A percentile compares a stretch with the other conserved stretches of the same genome.
phyloP scores from a whole-genome alignment of 2,797 vertebrate species.

The Bufotes viridis region DNA sequence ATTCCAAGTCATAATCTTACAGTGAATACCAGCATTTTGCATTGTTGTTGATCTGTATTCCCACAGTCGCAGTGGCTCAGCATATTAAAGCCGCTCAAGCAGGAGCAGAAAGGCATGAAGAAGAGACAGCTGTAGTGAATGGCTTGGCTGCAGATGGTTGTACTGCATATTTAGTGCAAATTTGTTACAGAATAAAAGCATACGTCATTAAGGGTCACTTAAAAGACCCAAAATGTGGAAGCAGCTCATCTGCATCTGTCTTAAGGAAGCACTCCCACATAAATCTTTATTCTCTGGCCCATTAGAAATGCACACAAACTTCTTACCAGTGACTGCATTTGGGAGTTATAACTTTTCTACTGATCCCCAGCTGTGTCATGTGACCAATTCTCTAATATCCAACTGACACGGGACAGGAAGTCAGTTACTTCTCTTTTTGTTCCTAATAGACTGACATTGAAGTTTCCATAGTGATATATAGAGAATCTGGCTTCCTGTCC shows the following conservation, averaged over 20 bases:
- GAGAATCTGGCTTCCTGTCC: too few relatives aligned
- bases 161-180: constrained; percentile 20
- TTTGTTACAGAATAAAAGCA: not conserved
- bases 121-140: constrained; percentile 12
- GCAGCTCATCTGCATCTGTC: not conserved
- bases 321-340: too few relatives aligned
- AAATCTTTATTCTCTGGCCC: too few relatives aligned
- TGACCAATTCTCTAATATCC: too few relatives aligned
- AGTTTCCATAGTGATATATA: too few relatives aligned
- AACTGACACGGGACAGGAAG: too few relatives aligned
- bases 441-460: too few relatives aligned
- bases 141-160: not conserved
- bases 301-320: too few relatives aligned
- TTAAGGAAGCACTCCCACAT: not conserved
- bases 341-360: too few relatives aligned
- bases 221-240: not conserved
- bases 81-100: constrained; percentile 1
- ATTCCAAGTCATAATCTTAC: not conserved
- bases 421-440: too few relatives aligned
- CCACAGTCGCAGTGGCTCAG: not conserved
- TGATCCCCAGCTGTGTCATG: too few relatives aligned
- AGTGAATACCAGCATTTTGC: constrained; percentile 19
- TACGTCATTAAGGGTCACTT: constrained; percentile 17
- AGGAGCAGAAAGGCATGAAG: not conserved
- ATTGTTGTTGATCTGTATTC: not conserved